A percentile compares a stretch with the other conserved stretches of the same genome.
Conservation (phyloP, 1,140 invertebrate species). For the Bombus huntii region DNA sequence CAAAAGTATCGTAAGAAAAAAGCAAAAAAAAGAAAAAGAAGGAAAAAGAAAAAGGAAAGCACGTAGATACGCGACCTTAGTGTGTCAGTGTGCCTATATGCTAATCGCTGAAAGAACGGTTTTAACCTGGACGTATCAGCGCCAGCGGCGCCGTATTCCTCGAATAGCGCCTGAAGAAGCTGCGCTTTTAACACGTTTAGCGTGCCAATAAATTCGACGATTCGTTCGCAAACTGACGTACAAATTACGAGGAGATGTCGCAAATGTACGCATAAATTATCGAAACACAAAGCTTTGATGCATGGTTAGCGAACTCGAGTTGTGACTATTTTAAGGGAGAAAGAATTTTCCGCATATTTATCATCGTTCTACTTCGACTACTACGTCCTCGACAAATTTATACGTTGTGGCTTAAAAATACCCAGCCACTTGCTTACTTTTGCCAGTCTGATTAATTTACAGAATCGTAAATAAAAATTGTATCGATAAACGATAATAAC, state of each 20-base stretch:
- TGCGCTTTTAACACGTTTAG: slow-evolving; percentile 47
- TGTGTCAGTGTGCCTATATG: slow-evolving; percentile 81
- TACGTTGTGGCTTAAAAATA: too few relatives aligned
- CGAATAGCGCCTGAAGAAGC: not conserved
- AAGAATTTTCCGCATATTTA: not conserved
- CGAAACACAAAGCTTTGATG: not conserved
- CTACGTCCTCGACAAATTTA: too few relatives aligned
- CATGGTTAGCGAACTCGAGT: not conserved
- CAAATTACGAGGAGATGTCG: not conserved
- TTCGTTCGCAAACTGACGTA: not conserved
- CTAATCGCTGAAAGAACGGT: slow-evolving; percentile 74
- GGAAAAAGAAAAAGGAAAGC: slow-evolving; percentile 22
- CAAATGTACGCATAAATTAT: not conserved
- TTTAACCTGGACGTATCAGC: slow-evolving; percentile 26
- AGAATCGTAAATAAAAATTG: too few relatives aligned
- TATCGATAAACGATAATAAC: too few relatives aligned
- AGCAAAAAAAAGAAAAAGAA: not conserved
- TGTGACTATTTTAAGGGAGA: not conserved
- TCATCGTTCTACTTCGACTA: not conserved
- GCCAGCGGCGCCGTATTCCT: slow-evolving; percentile 17
- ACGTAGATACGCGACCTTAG: slow-evolving; percentile 71
- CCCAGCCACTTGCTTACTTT: not conserved
- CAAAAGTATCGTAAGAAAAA: not conserved
- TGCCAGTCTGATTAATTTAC: too few relatives aligned
- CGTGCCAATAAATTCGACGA: slow-evolving; percentile 21